Percentiles rank a stretch among this genome's conserved stretches.
Conservation (phyloP, 2,888 invertebrate genomes). For the Drosophila sordidapex region DNA sequence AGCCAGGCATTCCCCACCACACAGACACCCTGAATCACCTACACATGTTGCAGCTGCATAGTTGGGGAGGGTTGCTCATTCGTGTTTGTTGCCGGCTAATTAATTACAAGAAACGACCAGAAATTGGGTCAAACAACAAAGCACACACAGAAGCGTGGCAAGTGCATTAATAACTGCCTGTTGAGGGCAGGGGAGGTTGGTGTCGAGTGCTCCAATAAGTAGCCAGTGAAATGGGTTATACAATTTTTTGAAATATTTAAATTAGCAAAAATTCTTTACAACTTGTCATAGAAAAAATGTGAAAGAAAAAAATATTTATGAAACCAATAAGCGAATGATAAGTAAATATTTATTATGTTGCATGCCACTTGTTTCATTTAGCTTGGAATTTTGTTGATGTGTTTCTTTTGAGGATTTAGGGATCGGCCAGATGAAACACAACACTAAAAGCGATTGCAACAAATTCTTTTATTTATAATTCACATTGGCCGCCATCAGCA, state of each 20-base stretch:
- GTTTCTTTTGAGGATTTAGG: conserved; percentile 28
- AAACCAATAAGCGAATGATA: conserved; percentile 13
- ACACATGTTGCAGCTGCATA: conserved; percentile 7
- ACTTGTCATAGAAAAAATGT: conserved; percentile 27
- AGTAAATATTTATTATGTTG: background rate
- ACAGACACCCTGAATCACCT: conserved; percentile 22
- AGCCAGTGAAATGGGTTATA: conserved; percentile 7
- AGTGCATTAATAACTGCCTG: conserved; percentile 58
- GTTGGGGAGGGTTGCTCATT: conserved; percentile 37
- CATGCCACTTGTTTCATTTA: conserved; percentile 58
- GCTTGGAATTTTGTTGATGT: conserved; percentile 19
- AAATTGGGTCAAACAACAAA: conserved; percentile 67
- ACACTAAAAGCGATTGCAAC: conserved; percentile 37
- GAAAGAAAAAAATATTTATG: background rate
- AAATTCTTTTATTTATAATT: conserved; percentile 40
- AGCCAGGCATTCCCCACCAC: conserved; percentile 18
- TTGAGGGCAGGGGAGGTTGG: background rate
- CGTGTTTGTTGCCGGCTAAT: conserved; percentile 62
- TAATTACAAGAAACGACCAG: conserved; percentile 63
- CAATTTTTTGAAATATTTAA: conserved; percentile 6
- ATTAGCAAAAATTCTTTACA: conserved; percentile 22
- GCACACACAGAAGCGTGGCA: conserved; percentile 28
- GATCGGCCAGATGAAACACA: conserved; percentile 21
- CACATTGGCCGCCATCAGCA: conserved; percentile 23
- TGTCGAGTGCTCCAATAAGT: background rate